Percentiles rank a stretch among this genome's conserved stretches.
These are phyloP conservation scores for Drosophila dunni DNA, from an alignment of 1,140 invertebrate genomes.

Conservation along the genomic window DNA sequence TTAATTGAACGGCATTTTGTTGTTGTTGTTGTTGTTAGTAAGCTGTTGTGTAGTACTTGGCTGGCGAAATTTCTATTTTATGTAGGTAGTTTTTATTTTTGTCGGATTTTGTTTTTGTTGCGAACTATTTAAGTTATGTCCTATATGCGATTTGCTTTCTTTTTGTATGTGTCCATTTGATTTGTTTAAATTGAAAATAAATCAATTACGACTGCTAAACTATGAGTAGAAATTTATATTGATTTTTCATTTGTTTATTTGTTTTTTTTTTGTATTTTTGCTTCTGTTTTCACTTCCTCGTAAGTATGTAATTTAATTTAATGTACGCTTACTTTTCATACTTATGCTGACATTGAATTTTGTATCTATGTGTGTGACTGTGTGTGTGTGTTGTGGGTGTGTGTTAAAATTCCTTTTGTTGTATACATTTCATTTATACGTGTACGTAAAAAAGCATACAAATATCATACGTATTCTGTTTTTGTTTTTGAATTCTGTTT, in stretches of 20 bases:
- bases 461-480: conserved; percentile 67
- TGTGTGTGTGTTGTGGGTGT: conserved; percentile 57
- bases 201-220: conserved; percentile 75
- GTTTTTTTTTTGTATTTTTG: conserved; percentile 44
- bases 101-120: conserved; percentile 40
- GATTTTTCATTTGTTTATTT: conserved; percentile 35
- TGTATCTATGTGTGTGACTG: conserved; percentile 44
- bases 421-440: conserved; percentile 48
- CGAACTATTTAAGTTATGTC: conserved; percentile 71
- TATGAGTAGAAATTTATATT: conserved; percentile 74
- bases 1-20: conserved; percentile 69
- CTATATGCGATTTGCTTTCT: conserved; percentile 61
- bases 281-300: conserved; percentile 32
- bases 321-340: conserved; percentile 59
- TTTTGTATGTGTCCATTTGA: conserved; percentile 58
- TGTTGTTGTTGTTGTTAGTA: conserved; percentile 37
- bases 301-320: conserved; percentile 50
- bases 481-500: conserved; percentile 57
- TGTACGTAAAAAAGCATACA: conserved; percentile 83
- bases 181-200: conserved; percentile 65
- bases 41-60: conserved; percentile 62
- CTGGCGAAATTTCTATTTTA: conserved; percentile 66
- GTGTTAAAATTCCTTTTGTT: conserved; percentile 26
- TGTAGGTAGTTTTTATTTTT: conserved; percentile 38
- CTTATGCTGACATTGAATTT: conserved; percentile 66